These are phyloP conservation scores for Scaptomyza hsui DNA, from an alignment of 1,140 invertebrate species.

Conservation along the genomic window DNA sequence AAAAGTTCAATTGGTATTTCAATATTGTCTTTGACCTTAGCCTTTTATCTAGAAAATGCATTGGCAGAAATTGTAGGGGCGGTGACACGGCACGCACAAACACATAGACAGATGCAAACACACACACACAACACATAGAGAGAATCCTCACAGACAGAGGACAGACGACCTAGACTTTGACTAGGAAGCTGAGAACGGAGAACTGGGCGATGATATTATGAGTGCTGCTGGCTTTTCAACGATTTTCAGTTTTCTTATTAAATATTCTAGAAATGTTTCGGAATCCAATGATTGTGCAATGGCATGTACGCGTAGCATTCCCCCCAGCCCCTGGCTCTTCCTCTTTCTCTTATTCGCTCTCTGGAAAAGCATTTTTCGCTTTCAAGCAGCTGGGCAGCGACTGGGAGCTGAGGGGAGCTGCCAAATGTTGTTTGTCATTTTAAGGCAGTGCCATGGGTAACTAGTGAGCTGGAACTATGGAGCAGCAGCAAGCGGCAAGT, in stretches of 20 bases:
- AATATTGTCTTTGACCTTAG: constrained; percentile 82
- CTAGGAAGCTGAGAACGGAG: background rate
- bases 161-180: constrained; percentile 46
- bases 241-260: constrained; percentile 83
- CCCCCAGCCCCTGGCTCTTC: constrained; percentile 1
- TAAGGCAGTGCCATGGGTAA: constrained; percentile 76
- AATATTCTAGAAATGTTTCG: constrained; percentile 83
- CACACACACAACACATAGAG: constrained; percentile 4
- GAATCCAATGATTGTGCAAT: constrained; percentile 82
- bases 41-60: constrained; percentile 62
- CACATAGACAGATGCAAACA: constrained; percentile 14
- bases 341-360: background rate
- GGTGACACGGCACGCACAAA: constrained; percentile 39
- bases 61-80: constrained; percentile 32
- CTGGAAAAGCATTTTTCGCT: constrained; percentile 70
- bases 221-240: constrained; percentile 82
- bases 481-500: constrained; percentile 24
- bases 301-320: constrained; percentile 69
- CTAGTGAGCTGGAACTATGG: constrained; percentile 80
- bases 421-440: constrained; percentile 81
- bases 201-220: constrained; percentile 64
- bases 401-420: constrained; percentile 26
- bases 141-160: background rate
- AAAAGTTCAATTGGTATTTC: constrained; percentile 81
- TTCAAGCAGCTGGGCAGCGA: constrained; percentile 33